Evolutionary conservation across 1,140 invertebrate genomes (phyloP).

Genomic region (Eriosoma lanigerum): DNA sequence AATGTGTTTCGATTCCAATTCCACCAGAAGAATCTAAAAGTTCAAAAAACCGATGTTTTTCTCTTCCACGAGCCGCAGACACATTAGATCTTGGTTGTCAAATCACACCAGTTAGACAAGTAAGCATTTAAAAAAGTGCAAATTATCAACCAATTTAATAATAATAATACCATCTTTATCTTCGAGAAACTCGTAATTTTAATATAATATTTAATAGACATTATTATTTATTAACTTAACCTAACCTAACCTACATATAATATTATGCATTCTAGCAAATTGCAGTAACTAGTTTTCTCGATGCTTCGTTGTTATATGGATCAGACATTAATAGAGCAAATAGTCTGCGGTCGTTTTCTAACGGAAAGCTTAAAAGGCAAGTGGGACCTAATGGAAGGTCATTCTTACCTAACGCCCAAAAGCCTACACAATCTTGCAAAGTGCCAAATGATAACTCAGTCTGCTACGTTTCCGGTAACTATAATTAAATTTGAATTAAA

Average conservation of each 20-base stretch:
- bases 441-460: not conserved
- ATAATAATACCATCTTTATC: too few species aligned
- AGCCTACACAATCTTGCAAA: not conserved
- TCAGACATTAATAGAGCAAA: not conserved
- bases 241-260: too few species aligned
- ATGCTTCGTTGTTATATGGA: conserved; percentile 31
- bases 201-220: too few species aligned
- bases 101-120: conserved; percentile 16
- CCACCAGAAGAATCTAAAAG: not conserved
- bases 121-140: too few species aligned
- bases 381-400: not conserved
- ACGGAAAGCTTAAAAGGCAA: conserved; percentile 7
- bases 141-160: too few species aligned
- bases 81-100: not conserved
- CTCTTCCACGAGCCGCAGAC: not conserved
- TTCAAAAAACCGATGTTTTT: not conserved
- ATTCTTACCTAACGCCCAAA: not conserved
- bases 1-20: not conserved
- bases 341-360: not conserved
- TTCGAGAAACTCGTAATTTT: too few species aligned
- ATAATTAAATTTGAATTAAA: too few species aligned
- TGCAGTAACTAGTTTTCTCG: conserved; percentile 35
- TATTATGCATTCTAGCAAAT: conserved; percentile 10
- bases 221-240: too few species aligned
- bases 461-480: conserved; percentile 26